phyloP scores from a whole-genome alignment of 1,140 invertebrate genomes.

The Phthorimaea operculella region DNA sequence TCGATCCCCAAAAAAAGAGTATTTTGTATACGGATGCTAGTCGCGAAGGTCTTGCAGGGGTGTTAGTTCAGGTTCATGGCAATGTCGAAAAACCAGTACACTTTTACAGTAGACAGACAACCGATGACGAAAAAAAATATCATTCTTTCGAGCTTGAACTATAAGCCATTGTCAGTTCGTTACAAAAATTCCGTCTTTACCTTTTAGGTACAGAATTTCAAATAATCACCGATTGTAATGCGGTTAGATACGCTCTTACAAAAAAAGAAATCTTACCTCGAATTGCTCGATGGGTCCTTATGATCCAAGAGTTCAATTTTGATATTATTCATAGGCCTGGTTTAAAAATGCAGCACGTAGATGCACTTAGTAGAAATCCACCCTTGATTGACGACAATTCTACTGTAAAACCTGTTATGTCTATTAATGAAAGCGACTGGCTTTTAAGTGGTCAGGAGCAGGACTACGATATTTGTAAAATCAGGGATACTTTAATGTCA shows the following conservation, averaged over 20 bases:
- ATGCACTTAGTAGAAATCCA: slow-evolving; percentile 41
- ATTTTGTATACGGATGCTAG: slow-evolving; percentile 4
- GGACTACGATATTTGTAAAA: slow-evolving; percentile 10
- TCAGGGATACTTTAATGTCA: slow-evolving; percentile 5
- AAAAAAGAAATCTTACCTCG: slow-evolving; percentile 5
- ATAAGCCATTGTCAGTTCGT: no score
- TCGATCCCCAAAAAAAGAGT: background rate
- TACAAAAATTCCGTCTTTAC: no score
- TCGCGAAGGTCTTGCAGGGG: background rate
- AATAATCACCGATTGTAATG: slow-evolving; percentile 5
- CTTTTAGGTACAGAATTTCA: no score
- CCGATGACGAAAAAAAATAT: slow-evolving; percentile 1
- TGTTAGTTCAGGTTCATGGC: background rate
- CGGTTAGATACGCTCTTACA: background rate
- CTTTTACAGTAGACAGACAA: slow-evolving; percentile 2
- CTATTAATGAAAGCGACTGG: slow-evolving; percentile 7
- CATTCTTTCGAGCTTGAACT: no score
- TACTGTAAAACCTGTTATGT: background rate
- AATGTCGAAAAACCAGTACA: background rate
- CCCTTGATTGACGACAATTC: no score
- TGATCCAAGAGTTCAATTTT: slow-evolving; percentile 14
- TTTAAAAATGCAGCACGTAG: slow-evolving; percentile 30
- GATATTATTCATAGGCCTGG: slow-evolving; percentile 15
- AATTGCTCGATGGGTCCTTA: slow-evolving; percentile 17
- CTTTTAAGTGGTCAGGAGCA: slow-evolving; percentile 20